phyloP scores from a whole-genome alignment of 2,797 vertebrate species.

The Chelonia mydas region DNA sequence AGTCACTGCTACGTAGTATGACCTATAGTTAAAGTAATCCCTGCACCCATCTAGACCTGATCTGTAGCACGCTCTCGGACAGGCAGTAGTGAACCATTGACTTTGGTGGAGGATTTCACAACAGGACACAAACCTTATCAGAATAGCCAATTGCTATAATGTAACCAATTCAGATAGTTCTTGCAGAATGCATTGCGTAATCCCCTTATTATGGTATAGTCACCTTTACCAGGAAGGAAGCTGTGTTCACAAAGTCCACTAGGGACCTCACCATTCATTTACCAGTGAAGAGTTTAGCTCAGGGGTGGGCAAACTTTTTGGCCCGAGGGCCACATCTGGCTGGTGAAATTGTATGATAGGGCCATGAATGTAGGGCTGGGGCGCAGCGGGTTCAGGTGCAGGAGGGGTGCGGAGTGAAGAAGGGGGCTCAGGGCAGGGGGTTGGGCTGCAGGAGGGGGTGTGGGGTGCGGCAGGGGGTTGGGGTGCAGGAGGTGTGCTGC shows the following conservation, averaged over 20 bases:
- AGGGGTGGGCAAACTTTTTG: no score
- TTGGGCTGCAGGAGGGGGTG: no score
- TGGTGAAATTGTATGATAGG: no score
- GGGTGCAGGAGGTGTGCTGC: no score
- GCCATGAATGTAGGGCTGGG: no score
- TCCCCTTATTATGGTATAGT: constrained; percentile 26
- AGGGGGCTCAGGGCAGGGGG: no score
- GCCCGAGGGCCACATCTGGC: no score
- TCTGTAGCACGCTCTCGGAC: neutral
- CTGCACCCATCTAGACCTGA: fast-evolving
- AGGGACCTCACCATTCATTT: neutral
- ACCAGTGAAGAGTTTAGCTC: neutral
- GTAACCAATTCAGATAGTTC: constrained; percentile 14
- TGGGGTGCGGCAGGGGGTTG: no score
- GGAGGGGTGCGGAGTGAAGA: no score
- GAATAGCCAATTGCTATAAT: neutral
- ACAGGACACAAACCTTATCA: neutral
- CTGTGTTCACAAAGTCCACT: constrained; percentile 9
- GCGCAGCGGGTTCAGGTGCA: no score
- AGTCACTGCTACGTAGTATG: neutral
- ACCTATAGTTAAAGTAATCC: neutral
- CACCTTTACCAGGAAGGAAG: constrained; percentile 46
- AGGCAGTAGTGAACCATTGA: neutral
- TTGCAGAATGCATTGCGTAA: constrained; percentile 38
- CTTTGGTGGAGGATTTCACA: constrained; percentile 36